Conservation (phyloP, 2,797 vertebrate genomes). For the Pseudotriccus pelzelni region DNA sequence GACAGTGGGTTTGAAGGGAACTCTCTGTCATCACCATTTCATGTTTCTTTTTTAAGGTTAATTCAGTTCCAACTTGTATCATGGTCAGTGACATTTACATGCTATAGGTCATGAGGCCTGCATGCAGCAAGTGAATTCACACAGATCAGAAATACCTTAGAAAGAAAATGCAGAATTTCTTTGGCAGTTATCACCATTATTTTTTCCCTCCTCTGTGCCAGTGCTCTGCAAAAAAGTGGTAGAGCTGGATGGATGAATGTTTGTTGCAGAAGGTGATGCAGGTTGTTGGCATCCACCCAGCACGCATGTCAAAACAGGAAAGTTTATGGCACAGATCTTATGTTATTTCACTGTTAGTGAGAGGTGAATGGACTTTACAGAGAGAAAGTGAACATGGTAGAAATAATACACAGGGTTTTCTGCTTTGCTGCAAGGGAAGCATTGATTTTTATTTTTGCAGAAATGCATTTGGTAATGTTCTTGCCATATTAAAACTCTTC, state of each 20-base stretch:
- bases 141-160: neutral
- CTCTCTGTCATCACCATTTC: neutral
- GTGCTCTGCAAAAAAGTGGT: neutral
- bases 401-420: neutral
- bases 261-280: neutral
- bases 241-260: neutral
- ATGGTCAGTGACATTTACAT: slow-evolving; percentile 29
- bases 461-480: neutral
- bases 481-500: neutral
- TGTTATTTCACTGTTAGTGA: neutral
- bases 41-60: slow-evolving; percentile 2
- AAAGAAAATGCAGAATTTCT: neutral
- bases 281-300: neutral
- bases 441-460: neutral
- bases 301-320: neutral
- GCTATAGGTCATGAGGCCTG: neutral
- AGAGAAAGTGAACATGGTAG: neutral
- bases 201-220: neutral
- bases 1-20: neutral
- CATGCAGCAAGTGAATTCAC: neutral
- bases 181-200: neutral
- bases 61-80: neutral
- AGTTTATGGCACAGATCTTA: neutral
- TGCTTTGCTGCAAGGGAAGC: neutral
- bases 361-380: neutral